Conservation (phyloP, 2,797 vertebrate genomes). For the Ceryle rudis region DNA sequence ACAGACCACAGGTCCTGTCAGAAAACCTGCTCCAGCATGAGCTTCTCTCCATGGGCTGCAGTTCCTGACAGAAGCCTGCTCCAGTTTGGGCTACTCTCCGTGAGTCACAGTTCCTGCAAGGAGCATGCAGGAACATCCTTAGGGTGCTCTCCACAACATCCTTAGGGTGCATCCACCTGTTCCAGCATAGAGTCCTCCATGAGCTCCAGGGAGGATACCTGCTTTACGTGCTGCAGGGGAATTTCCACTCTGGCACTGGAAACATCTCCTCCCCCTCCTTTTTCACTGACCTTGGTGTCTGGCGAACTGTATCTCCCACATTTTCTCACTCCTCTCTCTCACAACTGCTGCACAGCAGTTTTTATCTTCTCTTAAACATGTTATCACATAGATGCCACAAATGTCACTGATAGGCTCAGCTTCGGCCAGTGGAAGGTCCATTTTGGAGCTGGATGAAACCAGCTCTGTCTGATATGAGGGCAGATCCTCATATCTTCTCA, state of each 20-base stretch:
- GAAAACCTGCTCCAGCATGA: background rate
- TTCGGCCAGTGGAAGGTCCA: background rate
- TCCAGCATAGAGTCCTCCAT: fast-evolving
- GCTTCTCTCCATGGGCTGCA: background rate
- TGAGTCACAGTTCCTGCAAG: background rate
- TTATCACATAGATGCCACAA: background rate
- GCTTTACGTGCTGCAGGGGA: background rate
- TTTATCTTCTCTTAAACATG: background rate
- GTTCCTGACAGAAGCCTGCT: background rate
- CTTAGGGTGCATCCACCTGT: background rate
- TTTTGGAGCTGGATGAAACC: background rate
- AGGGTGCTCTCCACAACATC: background rate
- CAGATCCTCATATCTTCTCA: background rate
- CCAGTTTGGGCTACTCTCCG: fast-evolving
- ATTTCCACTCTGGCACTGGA: fast-evolving
- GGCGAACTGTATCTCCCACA: background rate
- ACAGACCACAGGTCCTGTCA: background rate
- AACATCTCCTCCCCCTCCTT: background rate
- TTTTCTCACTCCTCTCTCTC: background rate
- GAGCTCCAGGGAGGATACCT: background rate
- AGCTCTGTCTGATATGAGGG: background rate
- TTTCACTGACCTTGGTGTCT: background rate
- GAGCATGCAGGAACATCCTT: too few species aligned
- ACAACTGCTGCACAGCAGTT: background rate
- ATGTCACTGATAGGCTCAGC: background rate